Evolutionary conservation across 2,113 vertebrate genomes (phyloP), one percentile per base, ranked within the genome.

Genomic region (Scomber japonicus): DNA sequence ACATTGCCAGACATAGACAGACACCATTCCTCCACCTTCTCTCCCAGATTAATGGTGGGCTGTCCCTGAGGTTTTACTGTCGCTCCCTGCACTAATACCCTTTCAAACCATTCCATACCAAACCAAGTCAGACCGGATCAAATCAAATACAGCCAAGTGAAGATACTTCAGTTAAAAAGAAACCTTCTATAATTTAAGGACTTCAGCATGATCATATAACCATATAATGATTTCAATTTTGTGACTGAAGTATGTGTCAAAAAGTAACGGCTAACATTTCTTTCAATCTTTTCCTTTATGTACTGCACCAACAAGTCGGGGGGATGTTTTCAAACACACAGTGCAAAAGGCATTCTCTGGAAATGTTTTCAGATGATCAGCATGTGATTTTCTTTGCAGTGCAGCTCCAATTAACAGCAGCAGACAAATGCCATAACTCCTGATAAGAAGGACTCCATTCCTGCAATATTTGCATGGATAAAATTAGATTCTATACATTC

Each of bases 51-150:
- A 89, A 83, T 67, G 67, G 73, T 40, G 19, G 71, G 68, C 74
- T 65, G 74, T 77, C 79, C 72, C 86, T 70, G 70, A 88, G 81
- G 86, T 81, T 91, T 91, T 83, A 81, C 83, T 75, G 72, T 86
- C 86, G 61, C 82, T 87, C 76, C 55, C 82, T 80, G 81, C 45
- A 68, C 61, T 89, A 91, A 92, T 87, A 81, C 78, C 57, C 69
- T 87, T 83, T 78, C 73, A 88, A 86, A 88, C 68, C 78, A 82
- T 68, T 40, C 84, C 71, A 65, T 77, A 87, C 87, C 89, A 87
- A 84, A 86, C 78, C 49, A 62, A 76, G 85, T 71, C 40, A 51
- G 66, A 45, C 73, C 13, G 61, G 35, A 83, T 87, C 85, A 84
- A 91, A 76, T 72, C 67, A 88, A 89, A 86, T 81, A 75, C 27